A percentile compares a stretch with the other conserved stretches of the same genome.
Evolutionary conservation across 2,113 vertebrate genomes (phyloP).

Genomic region (Paraplagusia blochii): DNA sequence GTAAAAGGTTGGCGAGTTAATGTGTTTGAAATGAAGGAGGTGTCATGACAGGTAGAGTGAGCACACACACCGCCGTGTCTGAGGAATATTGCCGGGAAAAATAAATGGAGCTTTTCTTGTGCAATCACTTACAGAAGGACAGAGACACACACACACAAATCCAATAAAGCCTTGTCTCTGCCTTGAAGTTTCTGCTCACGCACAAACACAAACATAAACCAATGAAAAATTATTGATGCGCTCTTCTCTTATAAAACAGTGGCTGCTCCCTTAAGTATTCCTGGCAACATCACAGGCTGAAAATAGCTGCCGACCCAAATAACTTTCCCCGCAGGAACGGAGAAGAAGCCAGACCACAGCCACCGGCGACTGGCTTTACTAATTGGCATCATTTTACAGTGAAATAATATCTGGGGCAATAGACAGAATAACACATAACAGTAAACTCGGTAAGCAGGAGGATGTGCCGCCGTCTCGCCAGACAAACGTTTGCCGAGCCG

Average conservation of each 20-base stretch:
- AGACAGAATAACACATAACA: constrained; percentile 51
- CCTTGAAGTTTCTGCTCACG: constrained; percentile 16
- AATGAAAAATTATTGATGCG: constrained; percentile 75
- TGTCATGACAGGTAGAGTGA: constrained; percentile 12
- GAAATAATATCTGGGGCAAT: constrained; percentile 70
- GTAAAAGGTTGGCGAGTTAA: constrained; percentile 35
- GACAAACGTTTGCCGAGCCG: neutral
- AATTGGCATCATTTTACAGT: constrained; percentile 70
- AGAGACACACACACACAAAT: constrained; percentile 51
- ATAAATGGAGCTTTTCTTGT: neutral
- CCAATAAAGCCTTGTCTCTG: constrained; percentile 35
- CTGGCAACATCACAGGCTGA: constrained; percentile 73
- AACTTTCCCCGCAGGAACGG: constrained; percentile 67
- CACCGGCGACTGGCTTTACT: constrained; percentile 67
- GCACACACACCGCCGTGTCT: constrained; percentile 22
- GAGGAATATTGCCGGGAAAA: constrained; percentile 24
- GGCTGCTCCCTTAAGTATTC: constrained; percentile 75
- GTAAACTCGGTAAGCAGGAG: constrained; percentile 37
- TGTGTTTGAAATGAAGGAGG: constrained; percentile 28
- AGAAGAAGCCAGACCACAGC: constrained; percentile 65
- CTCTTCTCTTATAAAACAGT: constrained; percentile 73
- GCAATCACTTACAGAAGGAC: constrained; percentile 13
- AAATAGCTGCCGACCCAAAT: constrained; percentile 81
- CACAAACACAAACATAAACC: constrained; percentile 39
- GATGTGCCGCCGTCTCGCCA: constrained; percentile 25